Percentiles rank a stretch among this genome's conserved stretches.
Evolutionary conservation across 2,888 invertebrate species (phyloP).

Genomic region (Cynaeus angustus): DNA sequence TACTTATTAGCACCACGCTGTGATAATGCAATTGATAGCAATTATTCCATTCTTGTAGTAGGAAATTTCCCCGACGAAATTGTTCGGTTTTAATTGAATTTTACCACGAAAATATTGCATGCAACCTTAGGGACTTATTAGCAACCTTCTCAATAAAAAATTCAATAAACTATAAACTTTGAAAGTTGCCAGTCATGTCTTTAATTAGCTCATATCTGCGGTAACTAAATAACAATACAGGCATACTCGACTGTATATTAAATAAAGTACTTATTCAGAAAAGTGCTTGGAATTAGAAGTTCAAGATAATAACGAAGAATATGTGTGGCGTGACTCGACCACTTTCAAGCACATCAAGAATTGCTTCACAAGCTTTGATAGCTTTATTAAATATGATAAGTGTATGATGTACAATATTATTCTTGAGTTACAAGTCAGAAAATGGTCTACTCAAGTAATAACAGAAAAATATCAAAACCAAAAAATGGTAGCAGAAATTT

Average conservation of each 20-base stretch:
- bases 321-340: conserved; percentile 3
- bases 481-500: no score
- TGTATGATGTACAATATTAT: no score
- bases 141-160: conserved; percentile 10
- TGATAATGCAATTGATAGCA: conserved; percentile 4
- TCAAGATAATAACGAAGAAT: conserved; percentile 3
- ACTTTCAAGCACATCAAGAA: conserved; percentile 1
- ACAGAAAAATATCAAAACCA: no score
- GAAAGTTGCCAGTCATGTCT: conserved; percentile 30
- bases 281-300: neutral
- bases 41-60: neutral
- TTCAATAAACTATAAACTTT: conserved; percentile 12
- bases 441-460: no score
- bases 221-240: conserved; percentile 12
- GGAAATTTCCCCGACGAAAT: neutral
- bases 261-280: conserved; percentile 14
- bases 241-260: conserved; percentile 15
- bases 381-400: neutral
- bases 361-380: neutral
- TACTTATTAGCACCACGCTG: conserved; percentile 19
- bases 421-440: no score
- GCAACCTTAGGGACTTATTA: conserved; percentile 18
- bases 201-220: conserved; percentile 24
- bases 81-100: conserved; percentile 9
- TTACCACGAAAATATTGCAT: neutral